These are phyloP conservation scores for Drepanosiphum platanoidis DNA, from an alignment of 2,888 invertebrate genomes.

Conservation along the genomic window DNA sequence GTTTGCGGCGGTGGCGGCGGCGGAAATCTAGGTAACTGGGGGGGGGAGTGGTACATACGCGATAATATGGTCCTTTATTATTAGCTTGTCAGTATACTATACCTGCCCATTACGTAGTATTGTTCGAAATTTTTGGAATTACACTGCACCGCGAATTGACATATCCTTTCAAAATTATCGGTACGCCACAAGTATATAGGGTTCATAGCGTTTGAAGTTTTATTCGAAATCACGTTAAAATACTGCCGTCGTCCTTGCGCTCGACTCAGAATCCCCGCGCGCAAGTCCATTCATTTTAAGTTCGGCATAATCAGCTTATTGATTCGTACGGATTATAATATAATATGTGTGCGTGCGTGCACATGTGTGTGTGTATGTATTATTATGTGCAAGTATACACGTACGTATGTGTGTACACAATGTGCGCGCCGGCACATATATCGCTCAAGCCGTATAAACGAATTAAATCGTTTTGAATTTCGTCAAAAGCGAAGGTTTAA, in stretches of 20 bases:
- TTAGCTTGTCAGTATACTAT: not conserved
- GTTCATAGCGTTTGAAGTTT: conserved; percentile 37
- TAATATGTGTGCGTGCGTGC: not conserved
- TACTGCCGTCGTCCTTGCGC: not conserved
- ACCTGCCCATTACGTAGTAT: too few relatives aligned
- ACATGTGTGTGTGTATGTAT: not conserved
- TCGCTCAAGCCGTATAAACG: conserved; percentile 48
- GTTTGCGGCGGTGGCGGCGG: not conserved
- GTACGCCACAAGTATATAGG: not conserved
- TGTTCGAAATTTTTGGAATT: not conserved
- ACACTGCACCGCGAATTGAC: not conserved
- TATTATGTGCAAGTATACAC: too few relatives aligned
- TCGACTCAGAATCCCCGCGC: not conserved
- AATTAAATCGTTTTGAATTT: conserved; percentile 56
- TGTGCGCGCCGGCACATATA: not conserved
- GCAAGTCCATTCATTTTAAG: not conserved
- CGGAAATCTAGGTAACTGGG: too few relatives aligned
- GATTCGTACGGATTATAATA: conserved; percentile 40
- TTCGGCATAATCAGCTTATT: conserved; percentile 53
- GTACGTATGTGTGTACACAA: not conserved
- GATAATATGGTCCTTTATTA: not conserved
- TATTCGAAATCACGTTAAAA: conserved; percentile 24
- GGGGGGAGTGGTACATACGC: not conserved
- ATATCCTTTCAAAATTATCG: conserved; percentile 1
- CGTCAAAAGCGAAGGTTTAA: conserved; percentile 59